Conservation (phyloP, 2,888 invertebrate genomes). For the Aphrophora alni region DNA sequence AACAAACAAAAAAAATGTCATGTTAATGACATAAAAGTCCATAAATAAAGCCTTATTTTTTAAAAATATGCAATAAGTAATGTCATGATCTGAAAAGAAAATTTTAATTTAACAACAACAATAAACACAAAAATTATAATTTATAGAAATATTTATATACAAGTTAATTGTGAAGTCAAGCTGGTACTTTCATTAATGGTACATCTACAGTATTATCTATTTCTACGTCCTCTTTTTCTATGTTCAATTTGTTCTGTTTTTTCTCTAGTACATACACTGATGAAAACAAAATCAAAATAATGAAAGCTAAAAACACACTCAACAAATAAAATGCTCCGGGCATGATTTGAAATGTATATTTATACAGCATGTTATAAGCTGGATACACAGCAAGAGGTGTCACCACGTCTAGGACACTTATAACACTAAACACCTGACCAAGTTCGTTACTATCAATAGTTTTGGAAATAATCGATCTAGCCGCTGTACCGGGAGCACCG, state of each 20-base stretch:
- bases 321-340: slow-evolving; percentile 43
- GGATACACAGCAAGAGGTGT: slow-evolving; percentile 42
- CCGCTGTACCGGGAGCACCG: slow-evolving; percentile 35
- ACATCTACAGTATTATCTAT: background rate
- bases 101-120: no score
- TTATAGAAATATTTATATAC: no score
- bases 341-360: slow-evolving; percentile 35
- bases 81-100: no score
- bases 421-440: slow-evolving; percentile 39
- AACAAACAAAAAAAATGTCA: no score
- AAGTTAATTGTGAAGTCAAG: no score
- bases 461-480: slow-evolving; percentile 40
- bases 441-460: slow-evolving; percentile 36
- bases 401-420: slow-evolving; percentile 38
- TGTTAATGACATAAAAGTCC: no score
- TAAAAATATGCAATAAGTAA: no score
- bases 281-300: background rate
- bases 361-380: slow-evolving; percentile 42
- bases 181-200: no score
- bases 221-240: background rate
- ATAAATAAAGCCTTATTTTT: no score
- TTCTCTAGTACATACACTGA: background rate
- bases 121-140: no score
- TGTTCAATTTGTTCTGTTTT: background rate
- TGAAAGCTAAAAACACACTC: slow-evolving; percentile 33